Conservation (phyloP, 2,113 vertebrate species). For the Synchiropus splendidus region DNA sequence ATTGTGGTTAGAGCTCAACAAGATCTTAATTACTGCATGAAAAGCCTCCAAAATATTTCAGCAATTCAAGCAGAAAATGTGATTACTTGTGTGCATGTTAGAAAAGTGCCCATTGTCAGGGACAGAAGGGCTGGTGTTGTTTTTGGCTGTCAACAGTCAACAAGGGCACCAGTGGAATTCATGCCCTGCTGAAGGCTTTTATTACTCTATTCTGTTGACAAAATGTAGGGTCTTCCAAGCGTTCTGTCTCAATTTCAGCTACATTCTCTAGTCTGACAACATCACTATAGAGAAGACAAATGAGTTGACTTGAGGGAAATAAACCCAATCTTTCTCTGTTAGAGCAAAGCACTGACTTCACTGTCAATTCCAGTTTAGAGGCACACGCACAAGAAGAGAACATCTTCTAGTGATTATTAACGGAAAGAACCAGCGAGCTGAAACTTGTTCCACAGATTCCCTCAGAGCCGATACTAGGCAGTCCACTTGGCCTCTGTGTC, state of each 20-base stretch:
- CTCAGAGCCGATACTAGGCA: conserved; percentile 13
- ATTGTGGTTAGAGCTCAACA: conserved; percentile 44
- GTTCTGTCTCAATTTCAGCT: conserved; percentile 45
- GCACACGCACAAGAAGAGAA: conserved; percentile 29
- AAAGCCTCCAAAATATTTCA: conserved; percentile 40
- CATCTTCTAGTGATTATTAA: conserved; percentile 43
- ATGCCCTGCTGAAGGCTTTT: conserved; percentile 6
- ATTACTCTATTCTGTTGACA: conserved; percentile 24
- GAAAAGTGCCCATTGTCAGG: conserved; percentile 35
- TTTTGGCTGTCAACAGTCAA: conserved; percentile 20
- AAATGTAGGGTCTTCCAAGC: conserved; percentile 32
- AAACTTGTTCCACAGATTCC: conserved; percentile 30
- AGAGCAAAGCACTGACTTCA: conserved; percentile 23
- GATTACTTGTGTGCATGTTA: conserved; percentile 45
- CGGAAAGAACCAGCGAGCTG: conserved; percentile 38
- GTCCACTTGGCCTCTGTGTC: conserved; percentile 19
- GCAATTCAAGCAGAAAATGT: conserved; percentile 46
- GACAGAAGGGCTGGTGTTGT: conserved; percentile 29
- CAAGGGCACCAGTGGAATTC: conserved; percentile 7
- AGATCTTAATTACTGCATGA: conserved; percentile 48
- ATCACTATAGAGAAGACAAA: conserved; percentile 41
- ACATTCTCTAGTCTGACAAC: conserved; percentile 39
- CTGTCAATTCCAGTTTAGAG: conserved; percentile 41
- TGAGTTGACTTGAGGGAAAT: conserved; percentile 39
- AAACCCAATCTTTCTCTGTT: conserved; percentile 37